Conservation (phyloP, 2,797 vertebrate species). For the Orestias chungarensis region DNA sequence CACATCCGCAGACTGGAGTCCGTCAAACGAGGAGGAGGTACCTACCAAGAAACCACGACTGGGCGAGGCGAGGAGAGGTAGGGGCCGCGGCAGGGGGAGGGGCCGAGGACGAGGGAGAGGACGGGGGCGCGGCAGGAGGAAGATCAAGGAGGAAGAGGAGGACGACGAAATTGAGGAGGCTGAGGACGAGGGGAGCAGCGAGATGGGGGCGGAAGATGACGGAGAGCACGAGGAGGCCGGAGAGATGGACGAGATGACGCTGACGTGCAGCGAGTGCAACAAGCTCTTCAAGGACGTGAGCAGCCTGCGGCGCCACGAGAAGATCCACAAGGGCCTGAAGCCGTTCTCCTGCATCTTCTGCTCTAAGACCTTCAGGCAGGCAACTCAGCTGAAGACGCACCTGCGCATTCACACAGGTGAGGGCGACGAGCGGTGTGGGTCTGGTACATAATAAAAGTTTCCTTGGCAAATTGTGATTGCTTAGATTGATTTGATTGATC, state of each 20-base stretch:
- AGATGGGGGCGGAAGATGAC: constrained; percentile 59
- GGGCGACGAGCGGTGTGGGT: constrained; percentile 25
- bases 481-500: too few species aligned
- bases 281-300: constrained; percentile 95
- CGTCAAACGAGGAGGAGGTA: constrained; percentile 57
- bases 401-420: constrained; percentile 98
- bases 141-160: constrained; percentile 17
- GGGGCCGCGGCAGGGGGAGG: constrained; percentile 31
- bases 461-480: too few species aligned
- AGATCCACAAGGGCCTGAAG: constrained; percentile 97
- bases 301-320: constrained; percentile 94
- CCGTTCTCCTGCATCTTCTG: constrained; percentile 96
- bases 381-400: constrained; percentile 97
- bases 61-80: constrained; percentile 36
- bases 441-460: too few species aligned
- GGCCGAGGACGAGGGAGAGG: constrained; percentile 60
- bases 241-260: constrained; percentile 79
- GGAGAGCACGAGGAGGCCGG: constrained; percentile 47
- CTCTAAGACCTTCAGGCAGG: constrained; percentile 94
- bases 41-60: constrained; percentile 39
- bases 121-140: constrained; percentile 27
- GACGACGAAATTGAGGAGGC: constrained; percentile 21
- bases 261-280: constrained; percentile 89
- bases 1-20: constrained; percentile 70
- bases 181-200: constrained; percentile 71